Base-by-base conservation (phyloP, 1,140 invertebrate genomes). In the Drosophila ohnishii region DNA sequence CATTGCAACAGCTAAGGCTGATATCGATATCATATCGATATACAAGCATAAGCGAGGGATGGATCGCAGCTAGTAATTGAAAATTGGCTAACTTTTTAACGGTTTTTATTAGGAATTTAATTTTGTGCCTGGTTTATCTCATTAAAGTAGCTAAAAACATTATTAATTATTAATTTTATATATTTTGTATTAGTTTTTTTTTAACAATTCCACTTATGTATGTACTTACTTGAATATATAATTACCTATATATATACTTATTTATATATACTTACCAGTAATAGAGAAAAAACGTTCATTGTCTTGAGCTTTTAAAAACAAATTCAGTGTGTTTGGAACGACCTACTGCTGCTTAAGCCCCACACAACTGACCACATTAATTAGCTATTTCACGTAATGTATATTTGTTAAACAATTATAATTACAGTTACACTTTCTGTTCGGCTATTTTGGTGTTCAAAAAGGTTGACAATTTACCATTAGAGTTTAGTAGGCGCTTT, bases 341-440 rank as follows among this genome's bases (percentile, higher is more conserved):
- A 10, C 1, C 0, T 1, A 7, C 2, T 44, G 9, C 22, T 9
- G 19, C 19, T 48, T 25, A n/a, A 28, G 10, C 3, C 25, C 19
- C 10, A n/a, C 9, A 37, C 25, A 40, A 58, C 0, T 32, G 10
- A 11, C 25, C 66, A 76, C 51, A 66, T 63, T 60, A 83, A 59
- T 84, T 84, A 84, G 72, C 80, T 80, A 79, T 84, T 67, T 83
- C 44, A 40, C 55, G 66, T 80, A 57, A 69, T 40, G 55, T 60
- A 74, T 63, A 67, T 81, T 74, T 84, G 80, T 83, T 82, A 82
- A 78, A 82, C 76, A 83, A 80, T 79, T 83, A 84, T 71, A 71
- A 71, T 71, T 71, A 71, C 65, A 58, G 14, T 57, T 71, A 71
- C 69, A 82, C 59, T 73, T 73, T 66, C 63, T 61, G 50, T 56